These are phyloP conservation scores for Melanostoma mellinum DNA, from an alignment of 2,888 invertebrate species.

Conservation along the genomic window DNA sequence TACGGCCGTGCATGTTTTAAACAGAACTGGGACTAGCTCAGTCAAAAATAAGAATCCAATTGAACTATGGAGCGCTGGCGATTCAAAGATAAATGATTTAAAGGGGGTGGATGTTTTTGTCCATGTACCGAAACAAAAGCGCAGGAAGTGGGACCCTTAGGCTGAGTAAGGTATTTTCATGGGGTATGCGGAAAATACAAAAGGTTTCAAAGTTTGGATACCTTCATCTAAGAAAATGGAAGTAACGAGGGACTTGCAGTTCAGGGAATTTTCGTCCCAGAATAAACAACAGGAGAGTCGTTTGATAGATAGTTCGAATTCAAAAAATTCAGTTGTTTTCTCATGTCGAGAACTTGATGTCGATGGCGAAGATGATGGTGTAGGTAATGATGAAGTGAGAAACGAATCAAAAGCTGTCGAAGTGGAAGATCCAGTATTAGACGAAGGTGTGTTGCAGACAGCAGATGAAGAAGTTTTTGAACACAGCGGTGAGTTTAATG, in stretches of 20 bases:
- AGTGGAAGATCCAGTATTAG: neutral
- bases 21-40: slow-evolving; percentile 2
- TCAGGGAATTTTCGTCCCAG: no score
- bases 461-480: no score
- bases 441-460: neutral
- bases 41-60: neutral
- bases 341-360: neutral
- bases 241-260: no score
- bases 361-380: neutral
- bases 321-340: neutral
- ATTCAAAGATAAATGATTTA: no score
- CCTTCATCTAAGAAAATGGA: no score
- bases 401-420: neutral
- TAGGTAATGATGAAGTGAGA: neutral
- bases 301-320: neutral
- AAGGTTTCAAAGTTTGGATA: neutral
- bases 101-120: no score
- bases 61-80: neutral
- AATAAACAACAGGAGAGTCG: neutral
- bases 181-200: neutral
- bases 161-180: no score
- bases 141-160: no score
- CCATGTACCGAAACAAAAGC: no score
- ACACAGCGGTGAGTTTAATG: no score
- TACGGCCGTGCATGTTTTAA: neutral